These are phyloP conservation scores for Caradrina clavipalpis DNA, from an alignment of 2,888 invertebrate species.

Conservation along the genomic window DNA sequence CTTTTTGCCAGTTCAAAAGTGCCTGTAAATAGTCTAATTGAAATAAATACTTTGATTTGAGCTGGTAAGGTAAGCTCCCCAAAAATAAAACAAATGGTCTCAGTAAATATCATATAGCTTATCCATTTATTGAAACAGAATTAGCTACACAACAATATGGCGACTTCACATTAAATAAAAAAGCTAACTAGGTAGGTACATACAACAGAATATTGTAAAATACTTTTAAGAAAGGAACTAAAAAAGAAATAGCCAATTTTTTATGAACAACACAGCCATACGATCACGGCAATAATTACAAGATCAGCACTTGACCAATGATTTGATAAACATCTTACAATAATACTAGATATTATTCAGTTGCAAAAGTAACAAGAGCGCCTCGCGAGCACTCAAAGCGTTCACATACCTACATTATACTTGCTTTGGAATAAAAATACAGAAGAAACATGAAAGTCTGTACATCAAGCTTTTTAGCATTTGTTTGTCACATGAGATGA, in stretches of 20 bases:
- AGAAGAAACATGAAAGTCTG: not conserved
- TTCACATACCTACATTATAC: not conserved
- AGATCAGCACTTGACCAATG: slow-evolving; percentile 26
- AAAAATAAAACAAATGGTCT: slow-evolving; percentile 41
- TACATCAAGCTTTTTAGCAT: not conserved
- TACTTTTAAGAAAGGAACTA: slow-evolving; percentile 49
- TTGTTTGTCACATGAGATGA: slow-evolving; percentile 1
- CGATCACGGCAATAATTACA: slow-evolving; percentile 43
- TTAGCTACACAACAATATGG: slow-evolving; percentile 65
- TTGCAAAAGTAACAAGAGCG: slow-evolving; percentile 24
- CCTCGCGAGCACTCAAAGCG: not conserved
- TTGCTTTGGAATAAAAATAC: slow-evolving; percentile 4
- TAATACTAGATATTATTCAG: slow-evolving; percentile 16
- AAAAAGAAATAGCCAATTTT: slow-evolving; percentile 39
- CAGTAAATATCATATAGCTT: slow-evolving; percentile 50
- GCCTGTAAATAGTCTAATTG: no score
- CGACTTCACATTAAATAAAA: slow-evolving; percentile 55
- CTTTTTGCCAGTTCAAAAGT: no score
- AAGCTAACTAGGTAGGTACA: slow-evolving; percentile 45
- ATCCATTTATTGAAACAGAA: slow-evolving; percentile 51
- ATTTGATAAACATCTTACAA: slow-evolving; percentile 8
- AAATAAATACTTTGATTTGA: no score
- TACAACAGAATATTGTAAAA: slow-evolving; percentile 50
- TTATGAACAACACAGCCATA: slow-evolving; percentile 57
- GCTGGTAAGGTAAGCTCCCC: not conserved